A percentile compares a stretch with the other conserved stretches of the same genome.
Evolutionary conservation across 2,113 vertebrate species (phyloP).

Genomic region (Campylorhamphus procurvoides): DNA sequence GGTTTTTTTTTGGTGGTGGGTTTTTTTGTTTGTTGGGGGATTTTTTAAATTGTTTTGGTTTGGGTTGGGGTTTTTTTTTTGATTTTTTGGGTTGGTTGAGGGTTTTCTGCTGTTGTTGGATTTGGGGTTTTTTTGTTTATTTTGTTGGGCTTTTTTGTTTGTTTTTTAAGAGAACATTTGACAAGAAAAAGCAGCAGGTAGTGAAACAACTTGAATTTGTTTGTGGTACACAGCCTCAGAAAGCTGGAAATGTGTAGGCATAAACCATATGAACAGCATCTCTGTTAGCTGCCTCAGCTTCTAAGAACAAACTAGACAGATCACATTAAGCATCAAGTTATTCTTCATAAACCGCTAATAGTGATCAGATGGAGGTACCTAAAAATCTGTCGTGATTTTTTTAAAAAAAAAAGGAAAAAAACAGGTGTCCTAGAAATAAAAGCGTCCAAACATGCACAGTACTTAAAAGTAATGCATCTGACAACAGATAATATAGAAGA

Average conservation of each 20-base stretch:
- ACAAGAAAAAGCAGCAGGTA: not conserved
- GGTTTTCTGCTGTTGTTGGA: not conserved
- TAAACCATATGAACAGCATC: not conserved
- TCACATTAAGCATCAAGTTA: not conserved
- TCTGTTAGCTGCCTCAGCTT: not conserved
- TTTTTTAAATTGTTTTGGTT: too few relatives aligned
- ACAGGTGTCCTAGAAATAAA: not conserved
- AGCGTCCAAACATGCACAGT: not conserved
- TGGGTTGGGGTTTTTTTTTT: not conserved
- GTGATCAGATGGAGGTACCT: not conserved
- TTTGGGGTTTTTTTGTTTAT: not conserved
- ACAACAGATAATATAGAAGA: not conserved
- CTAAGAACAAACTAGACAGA: not conserved
- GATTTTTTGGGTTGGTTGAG: too few relatives aligned
- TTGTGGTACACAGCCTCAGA: not conserved
- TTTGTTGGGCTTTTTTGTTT: too few relatives aligned
- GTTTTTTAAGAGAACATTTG: accelerated
- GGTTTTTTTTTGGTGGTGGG: not conserved
- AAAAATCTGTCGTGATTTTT: not conserved
- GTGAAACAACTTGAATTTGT: not conserved
- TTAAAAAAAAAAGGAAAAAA: not conserved
- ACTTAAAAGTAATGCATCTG: not conserved
- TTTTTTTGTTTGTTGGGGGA: too few relatives aligned
- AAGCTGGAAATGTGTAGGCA: not conserved
- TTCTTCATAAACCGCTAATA: not conserved